Base-by-base conservation (phyloP, 2,113 vertebrate species). In the Nothoprocta pentlandii region DNA sequence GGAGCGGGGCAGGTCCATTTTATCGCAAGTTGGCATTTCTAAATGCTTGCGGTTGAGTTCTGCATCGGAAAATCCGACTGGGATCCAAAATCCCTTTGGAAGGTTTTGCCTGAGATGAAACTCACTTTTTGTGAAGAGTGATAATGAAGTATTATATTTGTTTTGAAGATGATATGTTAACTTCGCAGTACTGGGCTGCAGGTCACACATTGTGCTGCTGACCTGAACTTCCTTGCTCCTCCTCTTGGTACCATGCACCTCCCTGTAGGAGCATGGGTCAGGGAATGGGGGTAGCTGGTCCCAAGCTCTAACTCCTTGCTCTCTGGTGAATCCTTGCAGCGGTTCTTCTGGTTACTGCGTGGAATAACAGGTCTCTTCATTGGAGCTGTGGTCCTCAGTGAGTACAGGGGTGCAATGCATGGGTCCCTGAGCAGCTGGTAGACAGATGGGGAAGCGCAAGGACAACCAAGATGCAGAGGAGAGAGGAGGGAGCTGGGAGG, bases 321-420 rank as follows among this genome's bases (percentile, higher is more conserved):
- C 47, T 76, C 42, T 93, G 16, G 56, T 61, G 54, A 21, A 63
- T 9, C 63, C 67, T 96, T 34, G 25, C 97, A 99, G 99, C 95
- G 98, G 87, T 93, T 99, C 73, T 98, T 98, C 95, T 99, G 99
- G 99, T 94, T 98, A 94, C 96, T 98, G 85, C 94, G 98, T 93
- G 96, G 99, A 78, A 88, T 98, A 44, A 92, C 97, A 90, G 99
- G 98, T 62, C 98, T 99, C 74, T 99, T 99, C 90, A 95, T 99
- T 70, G 99, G 99, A 54, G 97, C 92, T 0, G 98, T 98, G 69
- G 97, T 99, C 93, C 99, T 99, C 9, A 98, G 99, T 99, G 95
- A 99, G 92, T 87, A 19, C 5, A 7, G 8, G 56, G 16, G 12
- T 21, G 25, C 69, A 8, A 34, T 6, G 10, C n/a, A 10, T 17